These are phyloP conservation scores for Psilopsiagon aymara DNA, from an alignment of 2,113 vertebrate genomes.

Conservation along the genomic window DNA sequence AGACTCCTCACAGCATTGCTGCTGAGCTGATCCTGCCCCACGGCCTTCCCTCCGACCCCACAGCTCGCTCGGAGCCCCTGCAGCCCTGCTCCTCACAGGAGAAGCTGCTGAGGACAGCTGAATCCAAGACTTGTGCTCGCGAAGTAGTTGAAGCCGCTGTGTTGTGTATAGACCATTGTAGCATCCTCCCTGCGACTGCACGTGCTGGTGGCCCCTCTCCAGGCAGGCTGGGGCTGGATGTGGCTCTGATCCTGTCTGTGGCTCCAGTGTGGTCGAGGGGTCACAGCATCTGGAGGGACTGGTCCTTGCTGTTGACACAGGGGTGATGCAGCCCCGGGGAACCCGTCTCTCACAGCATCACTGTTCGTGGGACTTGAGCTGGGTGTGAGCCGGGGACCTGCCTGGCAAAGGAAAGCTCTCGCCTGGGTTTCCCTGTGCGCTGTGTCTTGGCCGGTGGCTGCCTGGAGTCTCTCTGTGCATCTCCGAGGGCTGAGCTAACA, in stretches of 20 bases:
- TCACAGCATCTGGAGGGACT: background rate
- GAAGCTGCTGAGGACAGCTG: background rate
- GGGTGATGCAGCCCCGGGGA: background rate
- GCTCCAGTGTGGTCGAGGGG: background rate
- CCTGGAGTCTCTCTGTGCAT: background rate
- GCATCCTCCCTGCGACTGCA: conserved; percentile 4
- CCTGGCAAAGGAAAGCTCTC: background rate
- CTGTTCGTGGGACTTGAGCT: background rate
- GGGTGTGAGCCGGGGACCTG: background rate
- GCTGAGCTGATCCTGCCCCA: conserved; percentile 29
- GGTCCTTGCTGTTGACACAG: background rate
- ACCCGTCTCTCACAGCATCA: accelerated
- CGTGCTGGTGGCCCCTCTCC: background rate
- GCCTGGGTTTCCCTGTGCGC: background rate
- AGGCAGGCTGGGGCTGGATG: background rate
- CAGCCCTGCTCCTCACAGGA: background rate
- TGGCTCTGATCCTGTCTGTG: background rate
- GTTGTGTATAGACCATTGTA: background rate
- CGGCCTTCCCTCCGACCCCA: background rate
- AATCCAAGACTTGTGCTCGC: background rate
- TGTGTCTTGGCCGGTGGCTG: accelerated
- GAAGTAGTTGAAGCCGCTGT: background rate
- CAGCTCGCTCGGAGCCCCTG: background rate
- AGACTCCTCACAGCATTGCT: conserved; percentile 38
- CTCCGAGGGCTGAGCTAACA: background rate